phyloP scores from a whole-genome alignment of 2,888 invertebrate genomes.

The Diabrotica balteata region DNA sequence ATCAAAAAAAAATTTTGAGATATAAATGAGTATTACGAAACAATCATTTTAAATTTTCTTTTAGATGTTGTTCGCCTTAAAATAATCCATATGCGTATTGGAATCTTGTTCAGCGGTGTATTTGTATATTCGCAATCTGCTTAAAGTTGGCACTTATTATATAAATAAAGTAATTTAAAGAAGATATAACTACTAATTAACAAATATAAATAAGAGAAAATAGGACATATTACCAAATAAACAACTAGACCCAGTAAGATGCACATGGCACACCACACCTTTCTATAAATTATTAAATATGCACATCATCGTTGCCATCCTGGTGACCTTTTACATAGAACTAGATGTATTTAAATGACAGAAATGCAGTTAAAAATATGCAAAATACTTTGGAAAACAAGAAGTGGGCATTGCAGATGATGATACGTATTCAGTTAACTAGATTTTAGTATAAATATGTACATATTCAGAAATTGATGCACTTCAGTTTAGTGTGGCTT shows the following conservation, averaged over 20 bases:
- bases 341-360: constrained; percentile 33
- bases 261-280: constrained; percentile 27
- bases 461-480: constrained; percentile 21
- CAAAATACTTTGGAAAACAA: constrained; percentile 24
- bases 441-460: constrained; percentile 16
- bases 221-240: too few species aligned
- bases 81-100: too few species aligned
- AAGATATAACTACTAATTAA: neutral
- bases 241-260: too few species aligned
- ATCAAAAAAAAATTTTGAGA: too few species aligned
- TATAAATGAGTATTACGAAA: too few species aligned
- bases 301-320: constrained; percentile 32
- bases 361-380: constrained; percentile 37
- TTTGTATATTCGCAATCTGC: too few species aligned
- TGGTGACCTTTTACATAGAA: constrained; percentile 31
- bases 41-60: too few species aligned
- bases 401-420: constrained; percentile 19
- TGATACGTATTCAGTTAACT: constrained; percentile 14
- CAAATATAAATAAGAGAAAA: too few species aligned
- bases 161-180: too few species aligned
- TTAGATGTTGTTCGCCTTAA: too few species aligned
- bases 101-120: too few species aligned
- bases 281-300: constrained; percentile 24
- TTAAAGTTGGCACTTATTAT: too few species aligned
- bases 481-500: constrained; percentile 23